phyloP scores from a whole-genome alignment of 2,113 vertebrate species.

The Malurus melanocephalus region DNA sequence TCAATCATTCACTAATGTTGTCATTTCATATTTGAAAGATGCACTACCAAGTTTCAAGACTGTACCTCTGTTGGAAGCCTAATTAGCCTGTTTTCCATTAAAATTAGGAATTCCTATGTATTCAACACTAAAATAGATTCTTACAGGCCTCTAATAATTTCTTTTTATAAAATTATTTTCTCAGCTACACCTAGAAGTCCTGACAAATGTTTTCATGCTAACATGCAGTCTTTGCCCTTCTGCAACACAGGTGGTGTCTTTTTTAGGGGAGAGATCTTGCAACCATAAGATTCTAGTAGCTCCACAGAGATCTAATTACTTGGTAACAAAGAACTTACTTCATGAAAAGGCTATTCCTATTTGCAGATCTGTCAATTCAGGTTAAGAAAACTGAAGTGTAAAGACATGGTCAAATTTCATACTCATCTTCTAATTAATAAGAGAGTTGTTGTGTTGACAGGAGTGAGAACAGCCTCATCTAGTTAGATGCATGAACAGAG shows the following conservation, averaged over 20 bases:
- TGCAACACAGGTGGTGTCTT: background rate
- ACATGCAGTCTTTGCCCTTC: background rate
- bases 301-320: background rate
- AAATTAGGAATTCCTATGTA: background rate
- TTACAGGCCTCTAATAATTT: background rate
- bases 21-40: background rate
- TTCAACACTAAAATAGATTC: background rate
- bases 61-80: background rate
- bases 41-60: background rate
- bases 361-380: background rate
- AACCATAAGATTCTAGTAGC: background rate
- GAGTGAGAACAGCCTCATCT: background rate
- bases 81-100: background rate
- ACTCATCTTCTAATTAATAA: background rate
- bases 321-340: background rate
- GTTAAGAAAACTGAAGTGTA: background rate
- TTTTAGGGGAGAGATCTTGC: background rate
- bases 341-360: background rate
- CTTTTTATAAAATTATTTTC: background rate
- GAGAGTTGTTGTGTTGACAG: background rate
- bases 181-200: background rate
- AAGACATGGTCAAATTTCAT: background rate
- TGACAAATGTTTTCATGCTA: background rate
- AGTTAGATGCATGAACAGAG: background rate
- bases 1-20: background rate